Percentiles rank a stretch among this genome's conserved stretches.
These are phyloP conservation scores for Corythornis vintsioides DNA, from an alignment of 2,113 vertebrate genomes.

Conservation along the genomic window DNA sequence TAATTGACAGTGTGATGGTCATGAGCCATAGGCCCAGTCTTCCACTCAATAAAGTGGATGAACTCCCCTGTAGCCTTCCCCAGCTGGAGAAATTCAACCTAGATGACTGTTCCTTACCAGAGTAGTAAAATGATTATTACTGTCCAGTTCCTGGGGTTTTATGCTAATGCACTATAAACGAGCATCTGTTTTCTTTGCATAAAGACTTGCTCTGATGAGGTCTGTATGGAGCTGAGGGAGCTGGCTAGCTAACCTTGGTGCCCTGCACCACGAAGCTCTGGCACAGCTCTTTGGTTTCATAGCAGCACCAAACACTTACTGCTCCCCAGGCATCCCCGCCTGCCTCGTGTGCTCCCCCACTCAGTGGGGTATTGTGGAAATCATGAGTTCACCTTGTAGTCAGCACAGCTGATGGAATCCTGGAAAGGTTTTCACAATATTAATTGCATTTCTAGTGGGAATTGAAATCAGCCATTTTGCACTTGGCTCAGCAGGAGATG, in stretches of 20 bases:
- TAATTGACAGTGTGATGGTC: neutral
- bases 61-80: neutral
- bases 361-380: neutral
- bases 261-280: neutral
- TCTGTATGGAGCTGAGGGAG: neutral
- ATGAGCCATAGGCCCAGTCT: neutral
- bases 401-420: neutral
- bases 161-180: neutral
- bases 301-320: neutral
- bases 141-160: neutral
- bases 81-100: neutral
- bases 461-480: conserved; percentile 15
- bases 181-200: neutral
- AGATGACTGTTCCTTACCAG: neutral
- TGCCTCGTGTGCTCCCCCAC: neutral
- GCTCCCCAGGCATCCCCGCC: neutral
- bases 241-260: neutral
- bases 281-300: neutral
- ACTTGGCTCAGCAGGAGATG: neutral
- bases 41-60: neutral
- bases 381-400: neutral
- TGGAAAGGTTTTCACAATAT: neutral
- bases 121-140: neutral
- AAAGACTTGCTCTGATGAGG: neutral
- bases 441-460: conserved; percentile 13